Evolutionary conservation across 30 jellyfish, hydroid and myxozoan species (phyloP), one percentile per base, ranked within the genome.

Genomic region (Aurelia aurita): DNA sequence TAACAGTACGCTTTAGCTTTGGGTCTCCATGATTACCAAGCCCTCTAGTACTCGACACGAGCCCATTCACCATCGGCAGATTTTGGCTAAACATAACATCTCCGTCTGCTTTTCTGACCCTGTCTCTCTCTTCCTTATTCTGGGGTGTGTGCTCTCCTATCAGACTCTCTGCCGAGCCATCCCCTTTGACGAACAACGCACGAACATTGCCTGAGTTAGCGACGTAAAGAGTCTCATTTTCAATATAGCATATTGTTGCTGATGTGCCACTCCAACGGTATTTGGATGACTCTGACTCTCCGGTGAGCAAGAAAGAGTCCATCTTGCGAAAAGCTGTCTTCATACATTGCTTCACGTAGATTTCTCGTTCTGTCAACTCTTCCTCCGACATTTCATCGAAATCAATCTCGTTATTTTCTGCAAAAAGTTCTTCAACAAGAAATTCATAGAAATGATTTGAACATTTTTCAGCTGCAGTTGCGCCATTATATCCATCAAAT

Each of bases 1-100:
- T 77, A 13, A 87, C 82, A 4, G 61, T 22, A 1, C 79, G 23
- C 34, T 87, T 87, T 58, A 77, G 55, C 7, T 12, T 44, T 19
- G 87, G 87, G 45, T 87, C 96, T 15, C 96, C 96, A 59, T 87
- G 96, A 32, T 87, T 87, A 1, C 96, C 96, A 0, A 87, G 87
- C 8, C 96, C 96, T 53, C 96, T 64, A 12, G 96, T 87, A 51
- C 91, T 78, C 35, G 91, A 35, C 29, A 77, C 49, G 22, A 77
- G 29, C 15, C 91, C 96, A 49, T 86, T 65, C 6, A 86, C 89
- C 32, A 51, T 4, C 27, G 89, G 26, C 5, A 81, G 3, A 43
- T 59, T 77, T 11, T 49, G 22, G 57, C 77, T 35, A 26, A 69
- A 10, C 35, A 88, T 58, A 14, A 77, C 31, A 28, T 27, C 28